phyloP scores from a whole-genome alignment of 35 echinoderm and acorn worm genomes.

The Acanthaster planci region DNA sequence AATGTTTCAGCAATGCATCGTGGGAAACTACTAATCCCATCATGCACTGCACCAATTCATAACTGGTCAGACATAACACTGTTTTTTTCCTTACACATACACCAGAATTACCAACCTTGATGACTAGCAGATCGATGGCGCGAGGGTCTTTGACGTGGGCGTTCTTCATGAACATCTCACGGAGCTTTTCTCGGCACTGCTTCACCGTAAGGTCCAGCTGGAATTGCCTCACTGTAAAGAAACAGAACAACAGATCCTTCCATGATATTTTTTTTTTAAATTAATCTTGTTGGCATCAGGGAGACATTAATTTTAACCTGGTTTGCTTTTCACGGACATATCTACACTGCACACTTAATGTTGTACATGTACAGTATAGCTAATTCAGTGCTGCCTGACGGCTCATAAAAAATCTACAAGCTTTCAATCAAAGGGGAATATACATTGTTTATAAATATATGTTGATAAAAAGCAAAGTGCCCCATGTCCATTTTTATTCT shows the following conservation, averaged over 20 bases:
- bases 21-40: not conserved
- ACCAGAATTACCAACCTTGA: constrained; percentile 54
- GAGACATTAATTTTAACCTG: not conserved
- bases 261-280: not conserved
- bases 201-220: constrained; percentile 83
- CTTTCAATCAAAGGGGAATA: not conserved
- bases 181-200: constrained; percentile 71
- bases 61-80: not conserved
- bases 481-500: not conserved
- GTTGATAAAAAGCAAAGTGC: not conserved
- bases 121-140: constrained; percentile 79
- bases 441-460: not conserved
- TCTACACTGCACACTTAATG: not conserved
- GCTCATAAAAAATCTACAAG: not conserved
- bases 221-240: constrained; percentile 72
- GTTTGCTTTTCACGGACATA: not conserved
- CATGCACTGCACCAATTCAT: not conserved
- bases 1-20: not conserved
- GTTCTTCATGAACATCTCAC: constrained; percentile 89
- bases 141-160: constrained; percentile 76
- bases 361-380: not conserved
- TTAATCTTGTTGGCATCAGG: not conserved
- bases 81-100: not conserved
- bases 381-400: not conserved
- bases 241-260: too few species aligned